These are phyloP conservation scores for Drosophila pseudoobscura DNA, from an alignment of 1,140 invertebrate species.

Conservation along the genomic window DNA sequence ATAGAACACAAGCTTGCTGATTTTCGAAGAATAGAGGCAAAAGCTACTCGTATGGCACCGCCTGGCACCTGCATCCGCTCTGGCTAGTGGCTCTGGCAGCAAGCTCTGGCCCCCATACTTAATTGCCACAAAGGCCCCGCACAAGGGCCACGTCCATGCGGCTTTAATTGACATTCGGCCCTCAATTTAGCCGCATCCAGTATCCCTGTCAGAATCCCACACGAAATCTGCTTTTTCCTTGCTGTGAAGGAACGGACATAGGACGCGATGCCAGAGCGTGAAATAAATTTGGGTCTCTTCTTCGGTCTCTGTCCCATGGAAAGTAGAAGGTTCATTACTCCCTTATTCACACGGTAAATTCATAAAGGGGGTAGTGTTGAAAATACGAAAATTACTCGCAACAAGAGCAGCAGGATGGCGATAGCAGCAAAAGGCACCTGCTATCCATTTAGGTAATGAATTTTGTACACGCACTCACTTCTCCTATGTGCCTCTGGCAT, in stretches of 20 bases:
- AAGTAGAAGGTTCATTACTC: constrained; percentile 10
- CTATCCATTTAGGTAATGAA: constrained; percentile 70
- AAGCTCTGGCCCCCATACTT: constrained; percentile 9
- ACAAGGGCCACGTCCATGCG: constrained; percentile 16
- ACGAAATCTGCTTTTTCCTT: constrained; percentile 29
- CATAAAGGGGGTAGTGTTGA: not conserved
- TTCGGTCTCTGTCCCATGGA: not conserved
- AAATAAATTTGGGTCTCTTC: constrained; percentile 32
- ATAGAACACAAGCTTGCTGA: too few species aligned
- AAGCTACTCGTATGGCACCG: too few species aligned
- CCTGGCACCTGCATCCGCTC: too few species aligned
- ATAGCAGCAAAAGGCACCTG: constrained; percentile 39
- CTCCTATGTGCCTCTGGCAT: not conserved
- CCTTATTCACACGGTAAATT: not conserved
- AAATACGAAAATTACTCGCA: not conserved
- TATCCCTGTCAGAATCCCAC: constrained; percentile 18
- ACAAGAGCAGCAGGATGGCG: too few species aligned
- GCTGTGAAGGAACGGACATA: constrained; percentile 11
- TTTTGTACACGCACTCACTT: constrained; percentile 44
- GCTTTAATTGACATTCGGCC: constrained; percentile 32
- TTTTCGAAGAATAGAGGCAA: too few species aligned
- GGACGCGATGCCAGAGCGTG: constrained; percentile 24
- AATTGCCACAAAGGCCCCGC: constrained; percentile 27
- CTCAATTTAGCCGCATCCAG: not conserved
- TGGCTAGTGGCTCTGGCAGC: not conserved